A percentile compares a stretch with the other conserved stretches of the same genome.
phyloP scores from a whole-genome alignment of 2,888 invertebrate genomes.

The Hirtodrosophila duncani region DNA sequence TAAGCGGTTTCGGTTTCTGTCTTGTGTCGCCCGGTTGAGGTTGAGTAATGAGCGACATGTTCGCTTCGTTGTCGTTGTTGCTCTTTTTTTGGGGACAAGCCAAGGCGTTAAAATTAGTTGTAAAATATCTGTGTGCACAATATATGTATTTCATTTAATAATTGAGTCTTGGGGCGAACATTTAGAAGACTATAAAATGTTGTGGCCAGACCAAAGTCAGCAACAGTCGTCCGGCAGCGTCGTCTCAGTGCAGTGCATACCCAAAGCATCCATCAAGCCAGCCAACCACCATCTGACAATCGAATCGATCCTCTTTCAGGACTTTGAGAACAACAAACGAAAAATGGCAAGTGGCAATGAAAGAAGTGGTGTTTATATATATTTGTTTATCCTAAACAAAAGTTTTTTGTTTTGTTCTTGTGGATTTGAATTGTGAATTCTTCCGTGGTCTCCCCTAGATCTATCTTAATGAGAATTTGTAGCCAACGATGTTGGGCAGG shows the following conservation, averaged over 20 bases:
- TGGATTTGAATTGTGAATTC: too few species aligned
- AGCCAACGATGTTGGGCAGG: too few species aligned
- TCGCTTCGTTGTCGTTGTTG: constrained; percentile 22
- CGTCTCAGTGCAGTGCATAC: constrained; percentile 23
- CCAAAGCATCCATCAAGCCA: not conserved
- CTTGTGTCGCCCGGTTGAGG: constrained; percentile 23
- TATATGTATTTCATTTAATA: constrained; percentile 35
- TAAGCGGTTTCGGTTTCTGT: constrained; percentile 33
- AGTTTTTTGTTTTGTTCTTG: too few species aligned
- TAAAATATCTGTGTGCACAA: constrained; percentile 47
- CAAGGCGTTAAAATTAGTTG: constrained; percentile 51
- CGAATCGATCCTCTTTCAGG: too few species aligned
- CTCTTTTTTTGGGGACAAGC: too few species aligned
- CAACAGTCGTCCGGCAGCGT: constrained; percentile 47
- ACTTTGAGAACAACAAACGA: not conserved
- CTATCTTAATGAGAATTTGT: too few species aligned
- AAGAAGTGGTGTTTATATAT: too few species aligned
- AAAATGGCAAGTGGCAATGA: constrained; percentile 15
- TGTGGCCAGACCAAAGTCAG: constrained; percentile 3
- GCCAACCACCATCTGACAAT: not conserved
- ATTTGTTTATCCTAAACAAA: too few species aligned
- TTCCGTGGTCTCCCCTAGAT: too few species aligned
- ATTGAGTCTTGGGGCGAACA: constrained; percentile 14
- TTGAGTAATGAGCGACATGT: constrained; percentile 58
- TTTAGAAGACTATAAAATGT: constrained; percentile 52